A percentile compares a stretch with the other conserved stretches of the same genome.
Evolutionary conservation across 2,797 vertebrate species (phyloP).

Genomic region (Pangasius krempfi): DNA sequence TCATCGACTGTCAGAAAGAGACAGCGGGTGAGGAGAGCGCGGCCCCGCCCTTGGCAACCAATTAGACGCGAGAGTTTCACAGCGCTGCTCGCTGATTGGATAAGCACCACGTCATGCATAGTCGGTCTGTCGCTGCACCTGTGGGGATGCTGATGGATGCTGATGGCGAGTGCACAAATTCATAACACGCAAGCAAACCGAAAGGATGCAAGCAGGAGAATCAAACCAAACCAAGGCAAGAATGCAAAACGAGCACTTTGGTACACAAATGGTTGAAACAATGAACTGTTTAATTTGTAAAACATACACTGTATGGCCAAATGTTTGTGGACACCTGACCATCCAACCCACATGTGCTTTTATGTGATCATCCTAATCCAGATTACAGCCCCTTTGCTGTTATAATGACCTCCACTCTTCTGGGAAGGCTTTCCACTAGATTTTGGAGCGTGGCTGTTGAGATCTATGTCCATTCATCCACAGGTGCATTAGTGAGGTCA

Average conservation of each 20-base stretch:
- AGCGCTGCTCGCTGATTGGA: constrained; percentile 63
- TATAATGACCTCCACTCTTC: background rate
- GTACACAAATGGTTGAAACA: background rate
- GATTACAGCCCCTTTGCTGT: background rate
- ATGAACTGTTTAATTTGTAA: background rate
- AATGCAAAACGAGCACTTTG: background rate
- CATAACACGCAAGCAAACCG: background rate
- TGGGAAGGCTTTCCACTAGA: background rate
- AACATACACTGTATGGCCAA: background rate
- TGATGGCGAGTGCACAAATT: constrained; percentile 39
- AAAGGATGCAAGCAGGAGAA: background rate
- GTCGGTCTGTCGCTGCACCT: constrained; percentile 66
- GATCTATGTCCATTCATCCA: background rate
- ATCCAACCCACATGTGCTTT: background rate
- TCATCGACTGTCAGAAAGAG: constrained; percentile 71
- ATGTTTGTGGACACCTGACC: background rate
- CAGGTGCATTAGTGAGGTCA: background rate
- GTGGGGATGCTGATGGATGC: constrained; percentile 70
- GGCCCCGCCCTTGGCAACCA: constrained; percentile 79
- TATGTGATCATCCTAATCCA: background rate
- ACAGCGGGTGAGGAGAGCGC: constrained; percentile 59
- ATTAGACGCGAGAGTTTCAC: constrained; percentile 58
- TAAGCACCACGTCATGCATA: constrained; percentile 50
- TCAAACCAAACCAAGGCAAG: too few species aligned
- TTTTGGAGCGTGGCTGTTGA: background rate